Conservation (phyloP, 2,113 vertebrate genomes). For the Physeter macrocephalus region DNA sequence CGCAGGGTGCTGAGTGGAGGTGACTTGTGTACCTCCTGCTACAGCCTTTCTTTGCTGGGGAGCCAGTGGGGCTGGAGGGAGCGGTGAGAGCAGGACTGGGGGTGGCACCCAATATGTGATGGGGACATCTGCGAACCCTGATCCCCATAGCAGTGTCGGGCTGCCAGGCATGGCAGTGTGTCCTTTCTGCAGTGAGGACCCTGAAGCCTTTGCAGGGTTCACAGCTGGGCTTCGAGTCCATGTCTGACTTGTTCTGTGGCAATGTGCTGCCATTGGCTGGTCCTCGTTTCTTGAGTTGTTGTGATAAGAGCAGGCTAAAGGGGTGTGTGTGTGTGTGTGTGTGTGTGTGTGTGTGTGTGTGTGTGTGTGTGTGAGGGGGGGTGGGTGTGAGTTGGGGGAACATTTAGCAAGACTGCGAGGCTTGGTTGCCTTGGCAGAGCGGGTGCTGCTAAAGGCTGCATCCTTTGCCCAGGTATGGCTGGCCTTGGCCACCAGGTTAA, state of each 20-base stretch:
- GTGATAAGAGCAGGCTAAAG: neutral
- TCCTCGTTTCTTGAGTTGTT: neutral
- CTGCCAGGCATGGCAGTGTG: fast-evolving
- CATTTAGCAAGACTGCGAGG: neutral
- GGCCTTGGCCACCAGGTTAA: conserved; percentile 27
- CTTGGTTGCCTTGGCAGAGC: neutral
- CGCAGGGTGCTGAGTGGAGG: neutral
- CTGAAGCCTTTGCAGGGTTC: neutral
- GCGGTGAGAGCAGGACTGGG: too few relatives aligned
- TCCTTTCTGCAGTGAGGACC: neutral
- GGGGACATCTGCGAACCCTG: neutral
- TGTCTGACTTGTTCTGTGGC: neutral
- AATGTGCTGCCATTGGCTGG: neutral
- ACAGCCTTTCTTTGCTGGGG: neutral
- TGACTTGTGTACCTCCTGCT: neutral
- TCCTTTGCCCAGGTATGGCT: neutral
- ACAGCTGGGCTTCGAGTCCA: neutral
- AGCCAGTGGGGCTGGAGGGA: neutral
- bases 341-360: neutral
- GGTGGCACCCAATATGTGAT: neutral
- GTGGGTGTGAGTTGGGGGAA: too few relatives aligned
- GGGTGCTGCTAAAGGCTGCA: neutral
- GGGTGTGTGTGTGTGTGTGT: neutral
- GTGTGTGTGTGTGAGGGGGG: too few relatives aligned
- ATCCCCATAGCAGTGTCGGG: fast-evolving